Base-by-base conservation (phyloP, 2,113 vertebrate species). In the Rhombomys opimus region DNA sequence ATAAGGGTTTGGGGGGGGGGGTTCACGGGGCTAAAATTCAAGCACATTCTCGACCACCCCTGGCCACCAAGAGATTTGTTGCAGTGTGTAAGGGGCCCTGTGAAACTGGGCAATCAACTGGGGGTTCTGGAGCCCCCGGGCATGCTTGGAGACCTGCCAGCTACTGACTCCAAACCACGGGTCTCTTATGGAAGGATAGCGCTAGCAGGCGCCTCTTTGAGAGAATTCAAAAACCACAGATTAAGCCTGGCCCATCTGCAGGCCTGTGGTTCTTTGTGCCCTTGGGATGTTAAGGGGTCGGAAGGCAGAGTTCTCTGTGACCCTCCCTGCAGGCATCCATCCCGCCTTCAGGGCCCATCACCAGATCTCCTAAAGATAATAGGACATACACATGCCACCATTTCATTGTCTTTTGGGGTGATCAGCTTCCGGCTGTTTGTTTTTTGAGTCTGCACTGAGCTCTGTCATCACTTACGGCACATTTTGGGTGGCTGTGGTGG, bases 401-500 rank as follows among this genome's bases (percentile, higher is more conserved):
- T 8, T 1, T 1, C 10, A 2, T 11, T 15, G 20, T 38, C 27
- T 11, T 23, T 38, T 30, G 18, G 23, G 2, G 1, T 8, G 14
- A 4, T 7, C 63, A 17, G 25, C n/a, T 59, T 35, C 61, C 0
- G 0, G 59, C 22, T 10, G 52, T 0, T 13, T 18, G 22, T 50
- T 50, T 72, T 77, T 8, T 61, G 35, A 0, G 38, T 22, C 12
- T 0, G 3, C 1, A 0, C 0, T 4, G 67, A 41, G 84, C 70
- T 5, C 41, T 52, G 1, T 20, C 67, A 7, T 35, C 4, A 0
- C 13, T 50, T 3, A 7, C 8, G 84, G 38, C 27, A 1, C 0
- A 7, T 2, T 65, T n/a, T 10, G 5, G 50, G 5, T 6, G 25
- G 0, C 0, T 3, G 3, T 2, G 0, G 27, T 1, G 14, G 89